Evolutionary conservation across 2,113 vertebrate species (phyloP), one percentile per base, ranked within the genome.

Genomic region (Fukomys damarensis): DNA sequence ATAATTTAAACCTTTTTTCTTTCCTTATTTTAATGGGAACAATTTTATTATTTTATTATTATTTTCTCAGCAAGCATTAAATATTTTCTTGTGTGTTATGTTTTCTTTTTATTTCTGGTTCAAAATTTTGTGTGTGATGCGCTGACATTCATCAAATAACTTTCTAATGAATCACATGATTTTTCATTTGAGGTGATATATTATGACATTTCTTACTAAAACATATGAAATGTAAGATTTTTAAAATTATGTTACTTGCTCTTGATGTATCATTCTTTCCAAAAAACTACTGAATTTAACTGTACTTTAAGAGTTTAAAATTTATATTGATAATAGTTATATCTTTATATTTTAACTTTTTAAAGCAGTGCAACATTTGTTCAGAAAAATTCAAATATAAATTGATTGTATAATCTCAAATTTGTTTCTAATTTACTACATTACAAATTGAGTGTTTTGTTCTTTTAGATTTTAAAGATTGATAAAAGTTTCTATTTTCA

Each of bases 251-350:
- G 22, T 46, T 43, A 61, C 56, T 85, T 92, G 12, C 49, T 94
- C n/a, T 88, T 54, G 41, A 77, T 30, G 17, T 52, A 43, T 49
- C 30, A 59, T 20, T 94, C 52, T 32, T 91, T 72, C 84, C 41
- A 84, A 59, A 84, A 84, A 84, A 56, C 3, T 32, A 38, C 19
- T 74, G 32, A 83, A 70, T 94, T 54, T 30, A 26, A 79, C 8
- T 43, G 3, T 89, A 59, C 66, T 49, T 77, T 92, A 58, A 68
- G 41, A 97, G 58, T 58, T 94, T 89, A 93, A 28, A 65, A 84
- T 49, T 86, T 86, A 59, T 91, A 43, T 58, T 35, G 10, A 26
- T 66, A 74, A 86, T 77, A 65, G 72, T 94, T 86, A 63, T 54
- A 6, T n/a, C 35, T 72, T 94, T 86, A 68, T 49, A 61, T 81